Evolutionary conservation across 2,113 vertebrate species (phyloP).

Genomic region (Hippopotamus amphibius): DNA sequence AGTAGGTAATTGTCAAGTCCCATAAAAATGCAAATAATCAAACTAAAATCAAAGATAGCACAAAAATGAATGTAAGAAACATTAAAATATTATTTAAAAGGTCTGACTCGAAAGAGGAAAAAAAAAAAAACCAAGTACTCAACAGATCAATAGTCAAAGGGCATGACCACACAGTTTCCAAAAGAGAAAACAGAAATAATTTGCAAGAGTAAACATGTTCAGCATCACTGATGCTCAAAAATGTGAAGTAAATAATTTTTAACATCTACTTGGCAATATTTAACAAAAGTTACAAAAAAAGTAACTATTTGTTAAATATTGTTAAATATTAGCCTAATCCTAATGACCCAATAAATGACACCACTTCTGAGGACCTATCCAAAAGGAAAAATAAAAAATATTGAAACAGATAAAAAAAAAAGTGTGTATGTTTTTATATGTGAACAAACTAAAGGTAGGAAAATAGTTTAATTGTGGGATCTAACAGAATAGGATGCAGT

Average conservation of each 20-base stretch:
- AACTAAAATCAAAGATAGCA: constrained; percentile 26
- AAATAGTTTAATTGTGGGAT: constrained; percentile 10
- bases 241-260: neutral
- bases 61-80: constrained; percentile 2
- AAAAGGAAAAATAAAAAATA: constrained; percentile 27
- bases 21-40: neutral
- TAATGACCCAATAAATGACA: neutral
- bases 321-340: neutral
- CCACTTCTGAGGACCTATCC: neutral
- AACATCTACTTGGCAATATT: constrained; percentile 19
- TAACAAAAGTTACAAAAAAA: neutral
- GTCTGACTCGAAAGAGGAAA: neutral
- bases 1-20: neutral
- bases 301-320: too few species aligned
- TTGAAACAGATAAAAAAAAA: neutral
- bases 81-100: neutral
- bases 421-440: neutral
- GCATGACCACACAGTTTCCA: neutral
- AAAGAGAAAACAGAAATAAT: neutral
- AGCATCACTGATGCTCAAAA: neutral
- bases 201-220: neutral
- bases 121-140: neutral
- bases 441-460: constrained; percentile 7
- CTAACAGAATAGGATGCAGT: neutral
- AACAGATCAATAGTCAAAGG: neutral